Percentiles rank a stretch among this genome's conserved stretches.
Conservation (phyloP, 2,797 vertebrate species). For the Tolypeutes matacus region DNA sequence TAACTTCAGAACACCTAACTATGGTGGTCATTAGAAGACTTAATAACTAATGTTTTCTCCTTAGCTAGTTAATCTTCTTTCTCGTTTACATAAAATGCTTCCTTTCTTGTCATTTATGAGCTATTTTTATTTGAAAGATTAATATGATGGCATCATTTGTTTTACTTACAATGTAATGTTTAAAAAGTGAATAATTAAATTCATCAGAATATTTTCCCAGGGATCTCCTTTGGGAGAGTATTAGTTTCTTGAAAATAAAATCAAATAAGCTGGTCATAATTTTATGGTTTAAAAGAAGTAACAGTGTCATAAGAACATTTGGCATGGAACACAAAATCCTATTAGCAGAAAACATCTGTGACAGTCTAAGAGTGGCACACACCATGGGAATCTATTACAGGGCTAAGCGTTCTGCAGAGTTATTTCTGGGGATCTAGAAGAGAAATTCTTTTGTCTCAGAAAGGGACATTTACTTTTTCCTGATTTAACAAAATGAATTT, state of each 20-base stretch:
- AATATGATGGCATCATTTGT: not conserved
- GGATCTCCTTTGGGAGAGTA: constrained; percentile 68
- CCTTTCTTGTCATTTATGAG: not conserved
- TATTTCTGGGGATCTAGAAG: constrained; percentile 54
- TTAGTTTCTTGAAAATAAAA: constrained; percentile 76
- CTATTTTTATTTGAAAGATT: constrained; percentile 60
- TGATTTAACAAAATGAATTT: constrained; percentile 71
- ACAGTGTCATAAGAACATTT: constrained; percentile 70
- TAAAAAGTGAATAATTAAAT: constrained; percentile 69
- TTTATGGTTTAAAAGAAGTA: constrained; percentile 74
- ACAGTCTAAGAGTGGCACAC: not conserved
- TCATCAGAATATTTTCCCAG: constrained; percentile 59
- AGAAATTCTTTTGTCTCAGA: constrained; percentile 57
- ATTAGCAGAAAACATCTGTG: constrained; percentile 75
- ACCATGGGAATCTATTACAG: not conserved
- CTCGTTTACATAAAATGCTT: constrained; percentile 64
- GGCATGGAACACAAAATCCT: constrained; percentile 78
- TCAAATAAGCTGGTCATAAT: constrained; percentile 81
- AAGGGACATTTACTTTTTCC: constrained; percentile 57
- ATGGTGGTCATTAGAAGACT: not conserved
- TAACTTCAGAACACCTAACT: not conserved
- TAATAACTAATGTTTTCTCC: not conserved
- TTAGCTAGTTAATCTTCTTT: constrained; percentile 50
- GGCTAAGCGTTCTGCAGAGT: constrained; percentile 52
- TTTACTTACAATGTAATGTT: constrained; percentile 39